Percentiles rank a stretch among this genome's conserved stretches.
Evolutionary conservation across 2,113 vertebrate species (phyloP).

Genomic region (Glaucomys volans): DNA sequence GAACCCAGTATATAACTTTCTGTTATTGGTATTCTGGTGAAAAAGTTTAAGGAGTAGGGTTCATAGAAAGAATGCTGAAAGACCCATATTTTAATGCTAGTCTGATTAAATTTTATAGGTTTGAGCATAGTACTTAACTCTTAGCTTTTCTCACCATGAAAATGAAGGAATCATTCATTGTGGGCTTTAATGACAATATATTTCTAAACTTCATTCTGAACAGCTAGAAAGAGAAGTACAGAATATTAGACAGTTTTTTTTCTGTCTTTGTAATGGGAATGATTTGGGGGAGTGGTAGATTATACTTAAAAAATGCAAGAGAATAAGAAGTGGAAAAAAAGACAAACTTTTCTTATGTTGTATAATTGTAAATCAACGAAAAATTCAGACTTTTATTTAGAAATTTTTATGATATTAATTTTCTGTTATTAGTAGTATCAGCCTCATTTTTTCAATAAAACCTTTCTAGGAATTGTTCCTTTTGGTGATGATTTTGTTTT

Average conservation of each 20-base stretch:
- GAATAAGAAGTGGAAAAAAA: conserved; percentile 49
- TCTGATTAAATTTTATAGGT: conserved; percentile 2
- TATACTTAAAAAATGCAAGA: conserved; percentile 28
- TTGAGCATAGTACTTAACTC: conserved; percentile 20
- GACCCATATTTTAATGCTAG: not conserved
- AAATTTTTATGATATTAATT: conserved; percentile 40
- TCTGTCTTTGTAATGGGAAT: conserved; percentile 31
- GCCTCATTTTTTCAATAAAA: conserved; percentile 40
- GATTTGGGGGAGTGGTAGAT: not conserved
- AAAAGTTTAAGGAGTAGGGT: not conserved
- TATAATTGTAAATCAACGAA: conserved; percentile 27
- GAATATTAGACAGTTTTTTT: conserved; percentile 26
- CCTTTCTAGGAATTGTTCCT: conserved; percentile 49
- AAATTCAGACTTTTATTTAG: conserved; percentile 38
- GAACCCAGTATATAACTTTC: not conserved
- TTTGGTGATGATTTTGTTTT: conserved; percentile 54
- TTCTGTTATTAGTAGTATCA: conserved; percentile 2
- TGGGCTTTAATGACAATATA: not conserved
- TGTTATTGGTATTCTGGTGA: not conserved
- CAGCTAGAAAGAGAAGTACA: conserved; percentile 46
- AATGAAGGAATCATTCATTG: conserved; percentile 34
- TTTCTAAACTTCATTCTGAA: conserved; percentile 38
- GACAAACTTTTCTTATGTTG: conserved; percentile 48
- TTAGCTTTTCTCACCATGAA: conserved; percentile 33
- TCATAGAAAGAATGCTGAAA: conserved; percentile 1